Conservation (phyloP, 2,797 vertebrate species). For the Botia almorhae region DNA sequence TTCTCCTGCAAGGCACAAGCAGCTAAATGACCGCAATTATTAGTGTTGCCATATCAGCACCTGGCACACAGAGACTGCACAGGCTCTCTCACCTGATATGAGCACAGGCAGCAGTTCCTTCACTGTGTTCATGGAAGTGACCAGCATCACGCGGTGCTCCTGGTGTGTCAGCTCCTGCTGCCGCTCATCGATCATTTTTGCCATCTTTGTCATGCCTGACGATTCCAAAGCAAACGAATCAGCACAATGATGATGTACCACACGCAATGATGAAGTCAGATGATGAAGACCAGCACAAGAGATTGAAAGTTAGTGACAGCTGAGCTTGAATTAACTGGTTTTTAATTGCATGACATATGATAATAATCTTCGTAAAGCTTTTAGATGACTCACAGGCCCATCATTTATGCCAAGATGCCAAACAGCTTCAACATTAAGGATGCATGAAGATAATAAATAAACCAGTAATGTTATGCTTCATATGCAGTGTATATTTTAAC, state of each 20-base stretch:
- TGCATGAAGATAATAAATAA: not conserved
- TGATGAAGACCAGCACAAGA: not conserved
- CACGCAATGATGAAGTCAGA: not conserved
- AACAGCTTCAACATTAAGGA: not conserved
- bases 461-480: not conserved
- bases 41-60: slow-evolving; percentile 75
- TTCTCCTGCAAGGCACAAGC: slow-evolving; percentile 40
- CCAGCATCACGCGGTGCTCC: slow-evolving; percentile 94
- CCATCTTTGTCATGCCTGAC: slow-evolving; percentile 98
- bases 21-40: slow-evolving; percentile 76
- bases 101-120: slow-evolving; percentile 96
- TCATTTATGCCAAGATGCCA: too few relatives aligned
- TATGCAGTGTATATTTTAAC: not conserved
- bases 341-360: not conserved
- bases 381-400: not conserved
- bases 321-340: too few relatives aligned
- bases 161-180: slow-evolving; percentile 98
- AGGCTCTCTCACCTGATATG: slow-evolving; percentile 86
- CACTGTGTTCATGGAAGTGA: slow-evolving; percentile 95
- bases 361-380: not conserved
- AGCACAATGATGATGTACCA: not conserved
- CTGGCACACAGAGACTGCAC: slow-evolving; percentile 36
- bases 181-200: slow-evolving; percentile 98
- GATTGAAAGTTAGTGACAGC: not conserved
- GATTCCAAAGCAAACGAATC: slow-evolving; percentile 4